phyloP scores from a whole-genome alignment of 1,140 invertebrate genomes.

The Hydropsyche tenuis region DNA sequence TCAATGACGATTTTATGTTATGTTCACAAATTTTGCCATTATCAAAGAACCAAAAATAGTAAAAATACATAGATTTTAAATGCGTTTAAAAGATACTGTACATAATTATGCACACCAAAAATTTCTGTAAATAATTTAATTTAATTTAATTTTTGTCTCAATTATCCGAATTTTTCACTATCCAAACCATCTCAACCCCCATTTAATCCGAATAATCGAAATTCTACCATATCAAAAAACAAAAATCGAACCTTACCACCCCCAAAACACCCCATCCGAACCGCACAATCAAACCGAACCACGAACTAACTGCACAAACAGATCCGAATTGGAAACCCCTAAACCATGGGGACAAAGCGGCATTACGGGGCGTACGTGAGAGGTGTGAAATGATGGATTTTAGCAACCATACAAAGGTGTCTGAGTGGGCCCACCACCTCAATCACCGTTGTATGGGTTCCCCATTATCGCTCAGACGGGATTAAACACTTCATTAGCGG shows the following conservation, averaged over 20 bases:
- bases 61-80: no score
- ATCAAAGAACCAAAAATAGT: no score
- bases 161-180: not conserved
- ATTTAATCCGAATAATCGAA: not conserved
- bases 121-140: not conserved
- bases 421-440: conserved; percentile 39
- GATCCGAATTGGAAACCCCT: not conserved
- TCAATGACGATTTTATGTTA: no score
- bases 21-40: no score
- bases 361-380: no score
- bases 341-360: not conserved
- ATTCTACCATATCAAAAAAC: not conserved
- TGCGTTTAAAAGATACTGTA: not conserved
- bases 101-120: no score
- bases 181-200: not conserved
- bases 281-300: no score
- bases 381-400: conserved; percentile 50
- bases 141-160: not conserved
- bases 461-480: conserved; percentile 38
- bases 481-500: conserved; percentile 43
- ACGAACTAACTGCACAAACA: not conserved
- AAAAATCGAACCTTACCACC: no score
- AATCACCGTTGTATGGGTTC: conserved; percentile 49
- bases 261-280: no score
- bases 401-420: conserved; percentile 51